These are phyloP conservation scores for Babylonia areolata DNA, from an alignment of 1,140 invertebrate genomes.

Conservation along the genomic window DNA sequence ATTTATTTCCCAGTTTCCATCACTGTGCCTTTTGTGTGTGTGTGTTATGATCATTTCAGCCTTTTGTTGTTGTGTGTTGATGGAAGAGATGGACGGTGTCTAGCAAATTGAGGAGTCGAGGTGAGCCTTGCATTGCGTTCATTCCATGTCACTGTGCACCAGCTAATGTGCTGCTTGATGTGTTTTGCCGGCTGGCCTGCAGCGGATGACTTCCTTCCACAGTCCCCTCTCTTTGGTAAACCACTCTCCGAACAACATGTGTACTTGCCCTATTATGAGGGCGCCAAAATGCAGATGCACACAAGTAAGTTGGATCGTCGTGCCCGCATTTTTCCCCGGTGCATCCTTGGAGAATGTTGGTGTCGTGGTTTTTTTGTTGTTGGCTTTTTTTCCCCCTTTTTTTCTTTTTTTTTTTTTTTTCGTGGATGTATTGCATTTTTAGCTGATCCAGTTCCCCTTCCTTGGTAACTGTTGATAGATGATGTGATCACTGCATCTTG, in stretches of 20 bases:
- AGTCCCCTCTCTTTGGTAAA: slow-evolving; percentile 79
- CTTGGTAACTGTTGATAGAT: no score
- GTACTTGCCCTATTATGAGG: slow-evolving; percentile 87
- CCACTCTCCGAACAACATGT: slow-evolving; percentile 86
- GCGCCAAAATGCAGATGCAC: slow-evolving; percentile 81
- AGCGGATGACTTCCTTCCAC: slow-evolving; percentile 83
- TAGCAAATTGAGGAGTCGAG: not conserved
- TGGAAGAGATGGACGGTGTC: not conserved
- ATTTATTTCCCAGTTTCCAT: no score
- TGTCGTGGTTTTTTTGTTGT: slow-evolving; percentile 32
- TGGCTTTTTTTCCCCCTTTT: no score
- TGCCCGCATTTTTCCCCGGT: not conserved
- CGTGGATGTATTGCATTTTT: not conserved
- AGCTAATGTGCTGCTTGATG: not conserved
- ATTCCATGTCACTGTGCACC: not conserved
- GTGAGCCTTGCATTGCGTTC: not conserved
- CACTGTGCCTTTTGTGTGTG: no score
- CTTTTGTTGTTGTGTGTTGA: not conserved
- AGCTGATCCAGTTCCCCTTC: not conserved
- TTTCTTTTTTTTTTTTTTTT: no score
- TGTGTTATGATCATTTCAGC: no score
- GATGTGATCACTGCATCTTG: no score
- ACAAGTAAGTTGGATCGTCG: slow-evolving; percentile 82
- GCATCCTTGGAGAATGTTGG: not conserved
- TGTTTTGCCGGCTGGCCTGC: not conserved